phyloP scores from a whole-genome alignment of 2,888 invertebrate genomes.

The Gerris lacustris region DNA sequence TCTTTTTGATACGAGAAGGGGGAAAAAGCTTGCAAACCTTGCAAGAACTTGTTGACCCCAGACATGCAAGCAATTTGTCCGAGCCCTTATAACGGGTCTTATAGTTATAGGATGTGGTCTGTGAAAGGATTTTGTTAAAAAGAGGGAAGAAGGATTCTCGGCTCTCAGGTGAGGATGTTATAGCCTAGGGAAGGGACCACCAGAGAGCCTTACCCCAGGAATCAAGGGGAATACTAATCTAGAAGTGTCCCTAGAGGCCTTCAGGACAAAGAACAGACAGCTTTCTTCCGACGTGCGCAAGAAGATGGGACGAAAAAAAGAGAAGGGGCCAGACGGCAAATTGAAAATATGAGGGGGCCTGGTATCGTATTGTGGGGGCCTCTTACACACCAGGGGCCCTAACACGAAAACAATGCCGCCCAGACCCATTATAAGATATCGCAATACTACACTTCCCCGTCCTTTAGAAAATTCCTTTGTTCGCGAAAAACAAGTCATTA shows the following conservation, averaged over 20 bases:
- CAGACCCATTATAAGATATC: background rate
- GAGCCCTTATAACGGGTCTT: no score
- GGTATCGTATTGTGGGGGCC: background rate
- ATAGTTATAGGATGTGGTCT: no score
- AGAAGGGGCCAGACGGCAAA: background rate
- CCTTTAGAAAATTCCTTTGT: background rate
- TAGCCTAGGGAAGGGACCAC: background rate
- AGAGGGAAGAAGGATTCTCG: no score
- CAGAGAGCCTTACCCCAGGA: background rate
- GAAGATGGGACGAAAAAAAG: background rate
- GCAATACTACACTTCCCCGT: background rate
- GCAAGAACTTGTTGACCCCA: no score
- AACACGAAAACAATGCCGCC: background rate
- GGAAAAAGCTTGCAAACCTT: no score
- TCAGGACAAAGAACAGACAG: background rate
- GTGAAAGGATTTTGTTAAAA: no score
- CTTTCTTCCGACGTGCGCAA: background rate
- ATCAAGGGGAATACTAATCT: slow-evolving; percentile 5
- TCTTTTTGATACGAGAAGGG: no score
- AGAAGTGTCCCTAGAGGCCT: slow-evolving; percentile 5
- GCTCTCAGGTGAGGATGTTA: background rate
- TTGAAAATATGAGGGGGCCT: background rate
- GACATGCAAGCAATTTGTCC: no score
- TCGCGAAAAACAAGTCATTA: slow-evolving; percentile 1
- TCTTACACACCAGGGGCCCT: background rate